Evolutionary conservation across 2,888 invertebrate genomes (phyloP), one percentile per base, ranked within the genome.

Genomic region (Villa cingulata): DNA sequence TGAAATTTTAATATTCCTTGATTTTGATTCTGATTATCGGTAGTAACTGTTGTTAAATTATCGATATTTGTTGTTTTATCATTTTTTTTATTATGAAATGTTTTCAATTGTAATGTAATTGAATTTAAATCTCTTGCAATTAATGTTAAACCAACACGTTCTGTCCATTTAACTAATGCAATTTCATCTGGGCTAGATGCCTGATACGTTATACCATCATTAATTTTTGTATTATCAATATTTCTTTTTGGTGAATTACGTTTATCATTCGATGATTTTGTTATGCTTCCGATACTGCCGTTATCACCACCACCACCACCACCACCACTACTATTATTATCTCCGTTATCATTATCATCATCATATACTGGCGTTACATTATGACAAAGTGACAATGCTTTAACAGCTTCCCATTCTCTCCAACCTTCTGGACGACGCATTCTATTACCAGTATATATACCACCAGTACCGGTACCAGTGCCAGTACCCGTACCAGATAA

Each of bases 311-410:
- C 45, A 18, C 19, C 1, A 2, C 1, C 17, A 14, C 19, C 37
- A n/a, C 14, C 37, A 15, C 39, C 47, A 41, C 32, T 40, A 49
- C 19, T 47, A 16, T 51, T 50, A 63, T 39, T 59, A 57, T n/a
- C n/a, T n/a, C n/a, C n/a, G n/a, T n/a, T n/a, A 42, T 61, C 60
- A 32, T 66, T 65, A 53, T 68, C 68, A 17, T 71, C 74, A 57
- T 96, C 96, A 61, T 86, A 89, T 3, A 95, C 91, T 0, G 98
- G 98, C 0, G 98, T 99, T 12, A 99, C 98, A 69, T 99, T 99
- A 65, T 99, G 98, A 65, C 98, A 99, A 36, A 99, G 72, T 0
- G 97, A 95, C 44, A 99, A 72, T 0, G 97, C 96, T 58, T 90
- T 83, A 27, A 96, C 90, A 0, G 89, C 88, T 61, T 90, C 88